Conservation (phyloP, 2,113 vertebrate species). For the Smithornis capensis region DNA sequence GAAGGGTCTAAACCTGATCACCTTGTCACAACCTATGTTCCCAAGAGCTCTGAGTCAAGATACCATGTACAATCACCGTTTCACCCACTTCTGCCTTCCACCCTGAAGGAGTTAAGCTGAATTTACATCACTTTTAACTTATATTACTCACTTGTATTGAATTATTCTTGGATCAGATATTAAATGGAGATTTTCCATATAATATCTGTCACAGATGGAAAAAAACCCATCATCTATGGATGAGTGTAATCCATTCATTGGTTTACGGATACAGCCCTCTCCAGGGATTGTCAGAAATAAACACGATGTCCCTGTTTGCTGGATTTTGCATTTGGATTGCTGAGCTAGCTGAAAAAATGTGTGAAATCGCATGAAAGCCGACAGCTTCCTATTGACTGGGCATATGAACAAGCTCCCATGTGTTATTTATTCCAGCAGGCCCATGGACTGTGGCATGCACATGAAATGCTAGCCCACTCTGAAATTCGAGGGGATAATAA, state of each 20-base stretch:
- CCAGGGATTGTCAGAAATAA: slow-evolving; percentile 55
- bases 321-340: slow-evolving; percentile 63
- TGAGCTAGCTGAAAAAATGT: slow-evolving; percentile 67
- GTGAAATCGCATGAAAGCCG: slow-evolving; percentile 54
- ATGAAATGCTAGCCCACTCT: not conserved
- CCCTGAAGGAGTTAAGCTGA: slow-evolving; percentile 24
- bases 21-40: not conserved
- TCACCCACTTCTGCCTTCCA: not conserved
- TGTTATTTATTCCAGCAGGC: slow-evolving; percentile 58
- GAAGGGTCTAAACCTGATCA: not conserved
- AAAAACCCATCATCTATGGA: slow-evolving; percentile 12
- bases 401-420: slow-evolving; percentile 15
- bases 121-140: slow-evolving; percentile 24
- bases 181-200: slow-evolving; percentile 52
- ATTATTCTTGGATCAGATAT: slow-evolving; percentile 56
- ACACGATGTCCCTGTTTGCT: slow-evolving; percentile 25
- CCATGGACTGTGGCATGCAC: not conserved
- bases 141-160: slow-evolving; percentile 46
- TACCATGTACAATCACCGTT: not conserved
- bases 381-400: slow-evolving; percentile 57
- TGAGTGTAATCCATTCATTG: slow-evolving; percentile 52
- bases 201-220: slow-evolving; percentile 47
- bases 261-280: slow-evolving; percentile 30
- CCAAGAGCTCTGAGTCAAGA: not conserved
- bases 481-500: slow-evolving; percentile 25